Conservation (phyloP, 2,113 vertebrate species). For the Etheostoma spectabile region DNA sequence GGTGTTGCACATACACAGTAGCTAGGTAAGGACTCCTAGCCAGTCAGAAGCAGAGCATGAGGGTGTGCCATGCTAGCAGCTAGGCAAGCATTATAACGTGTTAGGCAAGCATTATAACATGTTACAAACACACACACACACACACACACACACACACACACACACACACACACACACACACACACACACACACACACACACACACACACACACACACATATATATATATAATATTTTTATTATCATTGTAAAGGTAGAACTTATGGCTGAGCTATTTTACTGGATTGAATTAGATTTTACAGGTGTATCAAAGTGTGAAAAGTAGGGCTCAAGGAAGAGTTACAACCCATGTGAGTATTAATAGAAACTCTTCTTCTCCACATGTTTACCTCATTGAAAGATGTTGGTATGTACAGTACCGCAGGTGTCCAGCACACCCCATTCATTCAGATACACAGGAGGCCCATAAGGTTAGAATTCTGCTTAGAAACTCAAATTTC, state of each 20-base stretch:
- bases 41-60: too few relatives aligned
- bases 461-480: not conserved
- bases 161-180: too few relatives aligned
- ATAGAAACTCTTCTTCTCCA: constrained; percentile 10
- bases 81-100: too few relatives aligned
- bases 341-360: not conserved
- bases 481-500: constrained; percentile 13
- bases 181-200: too few relatives aligned
- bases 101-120: too few relatives aligned
- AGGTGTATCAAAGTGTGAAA: not conserved
- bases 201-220: too few relatives aligned
- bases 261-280: not conserved
- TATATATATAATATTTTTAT: too few relatives aligned
- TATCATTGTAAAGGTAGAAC: not conserved
- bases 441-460: constrained; percentile 4
- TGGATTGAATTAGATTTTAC: not conserved
- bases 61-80: too few relatives aligned
- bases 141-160: too few relatives aligned
- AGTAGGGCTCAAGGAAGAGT: not conserved
- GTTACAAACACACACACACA: too few relatives aligned
- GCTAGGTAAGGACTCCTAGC: too few relatives aligned
- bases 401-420: not conserved
- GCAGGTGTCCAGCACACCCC: not conserved
- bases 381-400: not conserved
- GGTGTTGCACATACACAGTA: too few relatives aligned